Percentiles rank a stretch among this genome's conserved stretches.
These are phyloP conservation scores for Sardinella longiceps DNA, from an alignment of 2,797 vertebrate genomes.

Conservation along the genomic window DNA sequence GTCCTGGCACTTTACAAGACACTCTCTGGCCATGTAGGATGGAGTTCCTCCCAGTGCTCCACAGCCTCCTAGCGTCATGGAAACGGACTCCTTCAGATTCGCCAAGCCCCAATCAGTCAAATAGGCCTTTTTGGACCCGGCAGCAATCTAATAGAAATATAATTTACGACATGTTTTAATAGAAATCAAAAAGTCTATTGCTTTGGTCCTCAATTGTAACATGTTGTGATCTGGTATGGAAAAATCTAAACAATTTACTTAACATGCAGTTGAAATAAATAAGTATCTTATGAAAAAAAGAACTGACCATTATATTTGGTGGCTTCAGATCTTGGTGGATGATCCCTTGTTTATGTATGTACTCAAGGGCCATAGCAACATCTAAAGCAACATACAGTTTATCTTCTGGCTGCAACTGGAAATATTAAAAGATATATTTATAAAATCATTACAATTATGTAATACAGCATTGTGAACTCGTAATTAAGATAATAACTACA, in stretches of 20 bases:
- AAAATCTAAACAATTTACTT: no score
- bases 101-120: slow-evolving; percentile 7
- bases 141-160: background rate
- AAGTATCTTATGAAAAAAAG: no score
- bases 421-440: background rate
- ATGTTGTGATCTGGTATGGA: no score
- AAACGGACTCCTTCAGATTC: background rate
- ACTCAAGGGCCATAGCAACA: background rate
- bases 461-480: background rate
- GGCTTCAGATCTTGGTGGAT: slow-evolving; percentile 5
- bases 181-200: no score
- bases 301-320: background rate
- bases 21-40: background rate
- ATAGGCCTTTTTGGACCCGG: background rate
- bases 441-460: no score
- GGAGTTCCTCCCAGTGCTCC: background rate
- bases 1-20: background rate
- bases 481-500: no score
- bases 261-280: no score
- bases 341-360: background rate
- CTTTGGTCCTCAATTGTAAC: no score
- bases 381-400: background rate
- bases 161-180: background rate
- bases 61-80: background rate
- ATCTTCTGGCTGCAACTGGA: background rate